Evolutionary conservation across 2,888 invertebrate species (phyloP).

Genomic region (Parnassius mnemosyne): DNA sequence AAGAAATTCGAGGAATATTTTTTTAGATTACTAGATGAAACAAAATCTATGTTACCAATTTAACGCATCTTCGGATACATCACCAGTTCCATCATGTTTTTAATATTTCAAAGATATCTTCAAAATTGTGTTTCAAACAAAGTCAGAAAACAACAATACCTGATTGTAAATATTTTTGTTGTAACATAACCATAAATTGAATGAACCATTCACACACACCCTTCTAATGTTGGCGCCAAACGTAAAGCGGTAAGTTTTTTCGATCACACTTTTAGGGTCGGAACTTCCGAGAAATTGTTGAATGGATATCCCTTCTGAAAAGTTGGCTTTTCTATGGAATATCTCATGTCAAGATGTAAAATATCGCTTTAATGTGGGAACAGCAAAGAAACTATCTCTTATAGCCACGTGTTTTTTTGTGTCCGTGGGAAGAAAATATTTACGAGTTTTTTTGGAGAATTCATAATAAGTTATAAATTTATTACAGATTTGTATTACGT

Average conservation of each 20-base stretch:
- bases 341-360: constrained; percentile 18
- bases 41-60: too few relatives aligned
- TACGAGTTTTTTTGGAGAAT: too few relatives aligned
- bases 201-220: constrained; percentile 36
- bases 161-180: constrained; percentile 15
- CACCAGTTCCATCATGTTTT: too few relatives aligned
- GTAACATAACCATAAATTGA: constrained; percentile 25
- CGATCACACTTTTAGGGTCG: constrained; percentile 33
- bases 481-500: too few relatives aligned
- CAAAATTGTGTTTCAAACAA: too few relatives aligned
- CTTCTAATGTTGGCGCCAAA: constrained; percentile 29
- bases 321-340: constrained; percentile 29
- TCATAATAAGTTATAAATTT: too few relatives aligned
- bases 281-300: constrained; percentile 45
- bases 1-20: too few relatives aligned
- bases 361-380: constrained; percentile 22
- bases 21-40: too few relatives aligned
- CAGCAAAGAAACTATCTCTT: constrained; percentile 1
- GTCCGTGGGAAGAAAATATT: too few relatives aligned
- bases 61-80: too few relatives aligned
- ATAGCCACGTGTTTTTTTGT: neutral
- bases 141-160: neutral
- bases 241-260: constrained; percentile 24
- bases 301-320: constrained; percentile 30
- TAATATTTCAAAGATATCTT: too few relatives aligned